Evolutionary conservation across 2,797 vertebrate genomes (phyloP).

Genomic region (Monodelphis domestica): DNA sequence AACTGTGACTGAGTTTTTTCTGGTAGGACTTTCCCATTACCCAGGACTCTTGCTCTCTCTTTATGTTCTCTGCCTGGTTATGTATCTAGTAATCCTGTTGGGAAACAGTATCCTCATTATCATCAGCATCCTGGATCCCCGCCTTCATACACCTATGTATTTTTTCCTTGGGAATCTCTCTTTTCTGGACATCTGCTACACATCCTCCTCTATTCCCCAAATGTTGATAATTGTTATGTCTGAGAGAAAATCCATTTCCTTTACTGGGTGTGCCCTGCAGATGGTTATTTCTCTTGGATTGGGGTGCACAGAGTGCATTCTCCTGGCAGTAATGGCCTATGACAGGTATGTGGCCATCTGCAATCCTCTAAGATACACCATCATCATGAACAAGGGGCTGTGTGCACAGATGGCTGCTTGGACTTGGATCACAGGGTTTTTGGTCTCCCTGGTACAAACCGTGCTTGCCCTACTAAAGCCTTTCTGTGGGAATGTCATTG

Average conservation of each 20-base stretch:
- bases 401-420: slow-evolving; percentile 8
- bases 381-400: slow-evolving; percentile 16
- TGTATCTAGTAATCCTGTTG: neutral
- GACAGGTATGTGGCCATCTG: slow-evolving; percentile 47
- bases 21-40: neutral
- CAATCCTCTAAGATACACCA: slow-evolving; percentile 36
- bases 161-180: slow-evolving; percentile 53
- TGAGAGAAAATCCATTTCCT: slow-evolving; percentile 39
- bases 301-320: slow-evolving; percentile 48
- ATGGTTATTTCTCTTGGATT: slow-evolving; percentile 51
- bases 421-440: slow-evolving; percentile 28
- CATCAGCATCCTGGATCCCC: slow-evolving; percentile 23
- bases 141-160: slow-evolving; percentile 4
- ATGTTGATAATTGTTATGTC: slow-evolving; percentile 22
- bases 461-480: neutral
- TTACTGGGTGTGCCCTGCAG: slow-evolving; percentile 46
- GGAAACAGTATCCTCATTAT: slow-evolving; percentile 35
- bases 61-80: slow-evolving; percentile 9
- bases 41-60: neutral
- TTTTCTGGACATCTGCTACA: slow-evolving; percentile 7
- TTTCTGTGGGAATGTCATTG: slow-evolving; percentile 37
- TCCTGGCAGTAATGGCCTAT: slow-evolving; percentile 62
- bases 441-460: slow-evolving; percentile 11
- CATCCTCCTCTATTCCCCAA: neutral
- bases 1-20: neutral